These are phyloP conservation scores for Chironomus tentans DNA, from an alignment of 2,888 invertebrate genomes.

Conservation along the genomic window DNA sequence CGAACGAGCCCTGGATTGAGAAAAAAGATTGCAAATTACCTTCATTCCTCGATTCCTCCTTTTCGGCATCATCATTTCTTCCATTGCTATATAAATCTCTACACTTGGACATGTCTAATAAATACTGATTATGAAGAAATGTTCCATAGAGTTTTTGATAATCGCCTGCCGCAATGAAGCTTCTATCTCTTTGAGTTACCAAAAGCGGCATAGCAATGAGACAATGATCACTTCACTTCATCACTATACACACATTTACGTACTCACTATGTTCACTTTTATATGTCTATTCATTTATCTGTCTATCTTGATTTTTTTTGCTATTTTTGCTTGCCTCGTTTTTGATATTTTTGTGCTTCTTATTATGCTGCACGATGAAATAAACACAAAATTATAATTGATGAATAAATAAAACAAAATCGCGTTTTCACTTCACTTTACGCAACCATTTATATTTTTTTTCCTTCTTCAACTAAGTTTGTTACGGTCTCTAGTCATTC, in stretches of 20 bases:
- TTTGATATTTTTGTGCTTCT: too few species aligned
- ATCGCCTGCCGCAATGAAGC: slow-evolving; percentile 28
- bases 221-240: slow-evolving; percentile 4
- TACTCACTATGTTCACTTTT: not conserved
- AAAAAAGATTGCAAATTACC: not conserved
- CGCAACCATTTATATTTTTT: too few species aligned
- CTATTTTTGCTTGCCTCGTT: too few species aligned
- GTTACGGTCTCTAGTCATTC: not conserved
- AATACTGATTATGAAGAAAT: slow-evolving; percentile 14
- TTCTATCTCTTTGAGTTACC: slow-evolving; percentile 31
- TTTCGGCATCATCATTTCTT: not conserved
- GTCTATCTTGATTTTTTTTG: not conserved
- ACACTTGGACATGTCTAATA: slow-evolving; percentile 21
- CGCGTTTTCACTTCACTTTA: not conserved
- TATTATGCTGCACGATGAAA: too few species aligned
- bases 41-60: slow-evolving; percentile 3
- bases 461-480: too few species aligned
- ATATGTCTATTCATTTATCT: not conserved
- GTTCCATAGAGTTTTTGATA: slow-evolving; percentile 24
- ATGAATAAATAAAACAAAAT: too few species aligned
- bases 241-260: slow-evolving; percentile 12
- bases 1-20: too few species aligned
- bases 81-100: not conserved
- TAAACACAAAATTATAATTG: too few species aligned
- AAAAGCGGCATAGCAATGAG: slow-evolving; percentile 30